Percentiles rank a stretch among this genome's conserved stretches.
These are phyloP conservation scores for Nemotelus pantherinus DNA, from an alignment of 2,888 invertebrate genomes.

Conservation along the genomic window DNA sequence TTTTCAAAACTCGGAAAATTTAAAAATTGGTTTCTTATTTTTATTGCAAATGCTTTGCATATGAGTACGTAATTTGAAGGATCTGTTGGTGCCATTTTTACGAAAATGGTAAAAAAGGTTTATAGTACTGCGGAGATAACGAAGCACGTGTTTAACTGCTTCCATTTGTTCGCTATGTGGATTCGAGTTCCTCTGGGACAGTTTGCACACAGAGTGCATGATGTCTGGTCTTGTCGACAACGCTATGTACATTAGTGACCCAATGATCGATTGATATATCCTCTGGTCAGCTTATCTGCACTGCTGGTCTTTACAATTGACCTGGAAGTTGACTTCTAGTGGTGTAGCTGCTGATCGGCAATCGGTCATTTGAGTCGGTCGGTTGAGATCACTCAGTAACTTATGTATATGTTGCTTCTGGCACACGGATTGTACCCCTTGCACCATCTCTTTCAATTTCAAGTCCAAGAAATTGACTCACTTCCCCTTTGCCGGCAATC, in stretches of 20 bases:
- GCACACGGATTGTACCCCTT: neutral
- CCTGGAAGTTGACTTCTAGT: conserved; percentile 45
- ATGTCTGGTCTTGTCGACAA: conserved; percentile 52
- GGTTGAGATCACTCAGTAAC: neutral
- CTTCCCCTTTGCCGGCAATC: neutral
- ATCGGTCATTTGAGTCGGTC: no score
- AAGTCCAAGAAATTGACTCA: conserved; percentile 5
- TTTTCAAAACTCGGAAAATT: no score
- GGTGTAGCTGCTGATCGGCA: conserved; percentile 41
- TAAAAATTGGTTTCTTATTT: no score
- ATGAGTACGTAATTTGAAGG: no score
- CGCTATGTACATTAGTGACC: conserved; percentile 49
- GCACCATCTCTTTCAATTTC: neutral
- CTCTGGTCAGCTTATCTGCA: conserved; percentile 46
- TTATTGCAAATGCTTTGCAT: no score
- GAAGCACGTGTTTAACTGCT: conserved; percentile 49
- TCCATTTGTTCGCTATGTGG: conserved; percentile 49
- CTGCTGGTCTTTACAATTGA: conserved; percentile 31
- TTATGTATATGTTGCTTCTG: neutral
- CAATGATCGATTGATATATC: conserved; percentile 50
- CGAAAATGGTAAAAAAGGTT: no score
- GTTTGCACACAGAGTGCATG: conserved; percentile 46
- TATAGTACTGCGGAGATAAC: conserved; percentile 46
- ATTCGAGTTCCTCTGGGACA: conserved; percentile 51
- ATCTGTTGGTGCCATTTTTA: no score